Conservation (phyloP, 2,888 invertebrate species). For the Helleia helle region DNA sequence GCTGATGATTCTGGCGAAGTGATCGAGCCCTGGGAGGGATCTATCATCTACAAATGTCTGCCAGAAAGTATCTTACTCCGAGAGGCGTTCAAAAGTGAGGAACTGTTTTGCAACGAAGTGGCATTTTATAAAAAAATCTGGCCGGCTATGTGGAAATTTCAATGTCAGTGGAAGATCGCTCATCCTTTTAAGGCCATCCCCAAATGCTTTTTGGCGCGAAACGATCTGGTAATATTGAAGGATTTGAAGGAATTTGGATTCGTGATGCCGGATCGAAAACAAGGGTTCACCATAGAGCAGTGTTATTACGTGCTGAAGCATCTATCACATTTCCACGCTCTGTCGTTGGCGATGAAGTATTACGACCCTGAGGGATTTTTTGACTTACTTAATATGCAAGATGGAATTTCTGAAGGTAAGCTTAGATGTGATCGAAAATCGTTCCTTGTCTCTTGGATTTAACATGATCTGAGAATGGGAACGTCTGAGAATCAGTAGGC, state of each 20-base stretch:
- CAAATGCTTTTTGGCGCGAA: constrained; percentile 74
- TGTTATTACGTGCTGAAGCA: constrained; percentile 74
- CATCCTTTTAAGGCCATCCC: constrained; percentile 73
- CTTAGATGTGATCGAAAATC: too few species aligned
- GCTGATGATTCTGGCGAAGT: constrained; percentile 36
- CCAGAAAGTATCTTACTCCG: constrained; percentile 77
- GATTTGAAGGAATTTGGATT: constrained; percentile 76
- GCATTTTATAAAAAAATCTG: constrained; percentile 81
- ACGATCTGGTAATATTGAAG: constrained; percentile 73
- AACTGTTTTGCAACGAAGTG: constrained; percentile 81
- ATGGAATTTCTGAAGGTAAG: constrained; percentile 63
- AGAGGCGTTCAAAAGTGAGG: constrained; percentile 82
- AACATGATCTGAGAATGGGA: too few species aligned
- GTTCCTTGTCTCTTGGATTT: too few species aligned
- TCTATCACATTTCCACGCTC: constrained; percentile 77
- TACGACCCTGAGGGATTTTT: constrained; percentile 72
- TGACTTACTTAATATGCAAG: constrained; percentile 56
- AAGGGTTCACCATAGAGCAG: constrained; percentile 75
- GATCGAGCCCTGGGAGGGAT: constrained; percentile 75
- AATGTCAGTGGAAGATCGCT: constrained; percentile 54
- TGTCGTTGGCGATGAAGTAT: constrained; percentile 77
- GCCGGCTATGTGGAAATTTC: constrained; percentile 77
- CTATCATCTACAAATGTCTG: constrained; percentile 80
- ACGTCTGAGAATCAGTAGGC: too few species aligned
- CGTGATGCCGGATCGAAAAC: constrained; percentile 76